phyloP scores from a whole-genome alignment of 1,140 invertebrate species.

The Megalopta genalis region DNA sequence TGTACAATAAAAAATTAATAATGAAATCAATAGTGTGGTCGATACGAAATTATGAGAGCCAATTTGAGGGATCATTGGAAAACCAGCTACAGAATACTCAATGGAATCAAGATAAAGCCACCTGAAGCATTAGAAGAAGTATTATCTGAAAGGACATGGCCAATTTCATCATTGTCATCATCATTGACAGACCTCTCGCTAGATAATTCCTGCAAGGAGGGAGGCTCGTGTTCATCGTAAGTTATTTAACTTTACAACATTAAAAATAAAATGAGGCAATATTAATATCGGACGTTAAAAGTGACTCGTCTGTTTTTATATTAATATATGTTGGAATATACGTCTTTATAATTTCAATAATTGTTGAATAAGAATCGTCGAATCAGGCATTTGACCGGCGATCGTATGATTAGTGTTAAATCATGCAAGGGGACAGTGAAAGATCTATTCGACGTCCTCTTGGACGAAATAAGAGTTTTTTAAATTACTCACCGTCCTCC shows the following conservation, averaged over 20 bases:
- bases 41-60: constrained; percentile 43
- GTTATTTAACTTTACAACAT: neutral
- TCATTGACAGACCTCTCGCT: neutral
- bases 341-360: too few relatives aligned
- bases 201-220: neutral
- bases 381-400: too few relatives aligned
- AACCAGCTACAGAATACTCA: constrained; percentile 14
- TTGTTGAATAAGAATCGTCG: too few relatives aligned
- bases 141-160: neutral
- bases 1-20: constrained; percentile 4
- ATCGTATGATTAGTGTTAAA: too few relatives aligned
- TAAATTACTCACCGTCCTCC: too few relatives aligned
- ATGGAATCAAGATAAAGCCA: neutral
- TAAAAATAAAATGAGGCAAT: too few relatives aligned
- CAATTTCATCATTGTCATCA: neutral
- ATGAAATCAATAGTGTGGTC: constrained; percentile 27
- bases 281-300: too few relatives aligned
- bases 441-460: too few relatives aligned
- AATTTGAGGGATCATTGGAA: constrained; percentile 23
- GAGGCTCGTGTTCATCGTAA: neutral
- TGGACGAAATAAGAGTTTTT: too few relatives aligned
- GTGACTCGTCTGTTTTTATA: too few relatives aligned
- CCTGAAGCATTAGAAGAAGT: neutral
- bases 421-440: too few relatives aligned
- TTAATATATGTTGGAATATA: too few relatives aligned